Conservation (phyloP, 2,888 invertebrate species). For the Drosophila villosipedis region DNA sequence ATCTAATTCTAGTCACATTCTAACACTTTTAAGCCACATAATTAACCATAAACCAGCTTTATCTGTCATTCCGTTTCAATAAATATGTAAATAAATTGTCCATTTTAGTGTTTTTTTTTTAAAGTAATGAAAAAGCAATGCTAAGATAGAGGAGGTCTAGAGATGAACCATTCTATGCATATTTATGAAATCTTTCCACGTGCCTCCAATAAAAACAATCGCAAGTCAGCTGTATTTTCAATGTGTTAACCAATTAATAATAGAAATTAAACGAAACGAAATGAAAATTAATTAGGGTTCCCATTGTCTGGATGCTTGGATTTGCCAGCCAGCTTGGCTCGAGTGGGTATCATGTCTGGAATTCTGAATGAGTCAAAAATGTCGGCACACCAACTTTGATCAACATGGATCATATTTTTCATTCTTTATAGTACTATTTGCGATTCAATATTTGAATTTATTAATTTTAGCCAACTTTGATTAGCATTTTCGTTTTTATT, state of each 20-base stretch:
- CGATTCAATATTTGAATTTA: conserved; percentile 43
- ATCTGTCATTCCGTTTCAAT: conserved; percentile 14
- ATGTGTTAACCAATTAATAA: conserved; percentile 75
- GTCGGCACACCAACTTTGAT: conserved; percentile 66
- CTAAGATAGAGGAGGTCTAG: background rate
- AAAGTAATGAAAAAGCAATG: conserved; percentile 25
- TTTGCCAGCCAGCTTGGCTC: conserved; percentile 68
- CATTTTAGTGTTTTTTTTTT: conserved; percentile 24
- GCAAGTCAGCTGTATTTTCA: conserved; percentile 29
- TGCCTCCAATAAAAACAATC: conserved; percentile 56
- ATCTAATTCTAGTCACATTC: background rate
- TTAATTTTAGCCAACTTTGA: conserved; percentile 33
- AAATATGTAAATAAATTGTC: conserved; percentile 30
- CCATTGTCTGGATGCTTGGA: conserved; percentile 51
- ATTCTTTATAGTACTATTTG: conserved; percentile 11
- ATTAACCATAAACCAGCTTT: conserved; percentile 30
- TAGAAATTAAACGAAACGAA: conserved; percentile 53
- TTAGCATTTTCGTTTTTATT: conserved; percentile 39
- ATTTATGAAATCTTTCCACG: conserved; percentile 70
- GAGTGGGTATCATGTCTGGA: background rate
- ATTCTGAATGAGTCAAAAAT: conserved; percentile 56
- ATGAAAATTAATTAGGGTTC: conserved; percentile 63
- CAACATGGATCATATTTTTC: conserved; percentile 16
- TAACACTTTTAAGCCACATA: conserved; percentile 27
- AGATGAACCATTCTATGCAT: conserved; percentile 55